Conservation (phyloP, 2,797 vertebrate genomes). For the Taeniopygia guttata region DNA sequence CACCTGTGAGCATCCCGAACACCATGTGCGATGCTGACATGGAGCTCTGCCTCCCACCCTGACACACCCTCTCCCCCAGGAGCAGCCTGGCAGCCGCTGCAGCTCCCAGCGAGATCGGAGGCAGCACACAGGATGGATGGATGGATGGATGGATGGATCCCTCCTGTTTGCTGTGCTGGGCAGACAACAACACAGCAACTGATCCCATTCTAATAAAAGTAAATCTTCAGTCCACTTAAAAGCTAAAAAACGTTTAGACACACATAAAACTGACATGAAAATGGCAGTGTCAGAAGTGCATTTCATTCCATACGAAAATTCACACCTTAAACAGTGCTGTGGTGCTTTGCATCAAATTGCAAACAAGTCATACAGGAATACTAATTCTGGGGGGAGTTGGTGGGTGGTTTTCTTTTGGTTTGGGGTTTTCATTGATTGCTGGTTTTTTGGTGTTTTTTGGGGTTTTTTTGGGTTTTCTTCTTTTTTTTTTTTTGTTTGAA, state of each 20-base stretch:
- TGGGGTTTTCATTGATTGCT: not conserved
- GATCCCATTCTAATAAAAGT: not conserved
- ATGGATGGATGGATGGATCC: too few relatives aligned
- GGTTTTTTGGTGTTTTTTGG: rapidly evolving
- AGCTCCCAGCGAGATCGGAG: not conserved
- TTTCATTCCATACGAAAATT: not conserved
- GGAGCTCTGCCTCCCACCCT: too few relatives aligned
- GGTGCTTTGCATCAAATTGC: not conserved
- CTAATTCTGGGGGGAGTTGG: rapidly evolving
- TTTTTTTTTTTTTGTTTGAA: too few relatives aligned
- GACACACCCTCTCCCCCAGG: slow-evolving; percentile 15
- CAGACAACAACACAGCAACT: not conserved
- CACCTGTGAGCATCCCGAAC: rapidly evolving
- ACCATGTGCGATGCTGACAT: rapidly evolving
- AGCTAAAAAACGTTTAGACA: not conserved
- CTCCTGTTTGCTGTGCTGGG: not conserved
- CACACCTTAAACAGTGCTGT: not conserved
- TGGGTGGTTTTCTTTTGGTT: not conserved
- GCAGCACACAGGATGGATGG: not conserved
- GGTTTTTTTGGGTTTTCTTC: too few relatives aligned
- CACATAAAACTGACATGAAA: not conserved
- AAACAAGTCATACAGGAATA: not conserved
- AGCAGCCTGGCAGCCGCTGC: rapidly evolving
- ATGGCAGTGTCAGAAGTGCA: not conserved
- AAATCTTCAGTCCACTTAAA: not conserved